These are phyloP conservation scores for Falco berigora DNA, from an alignment of 2,797 vertebrate species.

Conservation along the genomic window DNA sequence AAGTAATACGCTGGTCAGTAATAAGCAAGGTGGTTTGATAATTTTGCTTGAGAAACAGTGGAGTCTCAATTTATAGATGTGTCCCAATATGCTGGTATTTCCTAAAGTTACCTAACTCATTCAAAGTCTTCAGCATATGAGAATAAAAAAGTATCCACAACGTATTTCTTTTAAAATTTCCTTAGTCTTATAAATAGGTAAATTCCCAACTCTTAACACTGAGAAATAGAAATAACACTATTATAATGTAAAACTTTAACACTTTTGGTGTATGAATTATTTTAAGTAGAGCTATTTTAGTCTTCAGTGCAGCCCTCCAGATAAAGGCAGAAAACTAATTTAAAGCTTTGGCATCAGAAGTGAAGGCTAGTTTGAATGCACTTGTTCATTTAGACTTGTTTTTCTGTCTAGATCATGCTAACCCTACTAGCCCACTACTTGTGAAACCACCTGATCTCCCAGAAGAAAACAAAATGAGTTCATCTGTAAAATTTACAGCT, in stretches of 20 bases:
- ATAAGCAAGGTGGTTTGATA: not conserved
- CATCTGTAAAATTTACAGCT: constrained; percentile 89
- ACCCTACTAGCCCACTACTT: constrained; percentile 92
- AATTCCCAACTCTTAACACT: not conserved
- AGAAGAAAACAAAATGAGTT: constrained; percentile 87
- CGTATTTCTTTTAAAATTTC: not conserved
- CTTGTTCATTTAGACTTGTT: not conserved
- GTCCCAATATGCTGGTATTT: not conserved
- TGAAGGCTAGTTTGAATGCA: not conserved
- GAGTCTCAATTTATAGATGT: not conserved
- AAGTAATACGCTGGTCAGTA: not conserved
- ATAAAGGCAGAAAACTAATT: not conserved
- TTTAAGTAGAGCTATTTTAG: not conserved
- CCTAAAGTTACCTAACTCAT: not conserved
- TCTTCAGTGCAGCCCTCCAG: not conserved
- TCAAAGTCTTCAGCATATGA: not conserved
- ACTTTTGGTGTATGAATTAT: too few species aligned
- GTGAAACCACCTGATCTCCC: constrained; percentile 87
- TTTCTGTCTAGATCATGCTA: constrained; percentile 82
- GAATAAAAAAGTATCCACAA: not conserved
- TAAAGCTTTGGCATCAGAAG: not conserved
- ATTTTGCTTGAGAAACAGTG: not conserved
- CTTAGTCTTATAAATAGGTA: not conserved
- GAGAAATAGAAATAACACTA: not conserved
- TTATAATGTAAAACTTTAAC: not conserved